These are phyloP conservation scores for Pocillopora damicornis DNA, from an alignment of 64 coral and sea anemone species.

Conservation along the genomic window DNA sequence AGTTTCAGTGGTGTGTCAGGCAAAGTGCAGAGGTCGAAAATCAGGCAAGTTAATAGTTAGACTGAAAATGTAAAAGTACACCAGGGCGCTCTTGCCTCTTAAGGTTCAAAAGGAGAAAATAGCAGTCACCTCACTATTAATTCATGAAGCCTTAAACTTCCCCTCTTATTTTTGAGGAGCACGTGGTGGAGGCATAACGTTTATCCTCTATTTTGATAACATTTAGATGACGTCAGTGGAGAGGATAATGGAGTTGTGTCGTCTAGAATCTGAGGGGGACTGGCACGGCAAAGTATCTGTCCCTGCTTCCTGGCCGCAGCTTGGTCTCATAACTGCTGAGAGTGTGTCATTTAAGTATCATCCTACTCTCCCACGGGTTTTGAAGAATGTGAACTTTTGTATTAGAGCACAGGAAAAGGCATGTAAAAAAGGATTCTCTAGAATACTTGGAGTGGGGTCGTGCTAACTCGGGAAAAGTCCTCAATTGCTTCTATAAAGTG, in stretches of 20 bases:
- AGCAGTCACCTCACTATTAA: too few species aligned
- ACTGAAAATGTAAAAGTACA: neutral
- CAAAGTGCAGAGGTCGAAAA: slow-evolving; percentile 90
- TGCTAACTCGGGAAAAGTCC: too few species aligned
- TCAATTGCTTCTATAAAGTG: too few species aligned
- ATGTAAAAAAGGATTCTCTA: neutral
- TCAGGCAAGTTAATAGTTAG: slow-evolving; percentile 42
- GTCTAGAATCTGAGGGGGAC: slow-evolving; percentile 77
- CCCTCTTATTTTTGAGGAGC: too few species aligned
- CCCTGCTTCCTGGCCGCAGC: slow-evolving; percentile 62
- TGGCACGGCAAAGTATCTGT: slow-evolving; percentile 47
- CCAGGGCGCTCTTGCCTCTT: neutral
- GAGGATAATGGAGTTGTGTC: slow-evolving; percentile 65
- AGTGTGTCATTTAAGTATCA: slow-evolving; percentile 82
- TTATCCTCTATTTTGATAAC: neutral
- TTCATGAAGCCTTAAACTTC: too few species aligned
- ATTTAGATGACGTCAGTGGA: slow-evolving; percentile 89
- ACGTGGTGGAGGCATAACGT: neutral
- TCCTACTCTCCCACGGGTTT: slow-evolving; percentile 79
- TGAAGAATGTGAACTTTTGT: slow-evolving; percentile 86
- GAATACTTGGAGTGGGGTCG: too few species aligned
- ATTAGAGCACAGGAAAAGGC: slow-evolving; percentile 93
- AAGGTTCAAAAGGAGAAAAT: too few species aligned
- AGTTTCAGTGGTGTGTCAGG: slow-evolving; percentile 90
- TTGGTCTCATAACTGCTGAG: slow-evolving; percentile 85